Percentiles rank a stretch among this genome's conserved stretches.
These are phyloP conservation scores for Brachionus calyciflorus DNA, from an alignment of 1,140 invertebrate species.

Conservation along the genomic window DNA sequence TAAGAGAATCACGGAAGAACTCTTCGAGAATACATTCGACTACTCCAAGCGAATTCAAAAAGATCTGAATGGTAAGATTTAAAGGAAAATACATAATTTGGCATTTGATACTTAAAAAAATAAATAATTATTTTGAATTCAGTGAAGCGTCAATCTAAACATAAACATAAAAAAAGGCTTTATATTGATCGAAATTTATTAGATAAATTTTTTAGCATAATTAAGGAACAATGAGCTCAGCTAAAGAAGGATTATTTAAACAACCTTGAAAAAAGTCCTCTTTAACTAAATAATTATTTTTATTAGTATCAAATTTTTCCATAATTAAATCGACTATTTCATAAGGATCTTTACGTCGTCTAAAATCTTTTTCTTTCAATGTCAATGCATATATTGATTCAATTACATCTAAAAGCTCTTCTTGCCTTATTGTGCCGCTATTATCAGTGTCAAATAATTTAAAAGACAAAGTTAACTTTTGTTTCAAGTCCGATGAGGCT, in stretches of 20 bases:
- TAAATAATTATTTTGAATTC: too few species aligned
- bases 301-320: slow-evolving; percentile 7
- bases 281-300: background rate
- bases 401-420: slow-evolving; percentile 26
- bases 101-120: too few species aligned
- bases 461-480: slow-evolving; percentile 33
- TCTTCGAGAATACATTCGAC: too few species aligned
- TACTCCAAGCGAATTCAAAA: too few species aligned
- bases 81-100: too few species aligned
- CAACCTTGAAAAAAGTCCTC: slow-evolving; percentile 44
- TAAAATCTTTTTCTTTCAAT: slow-evolving; percentile 19
- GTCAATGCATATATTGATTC: slow-evolving; percentile 20
- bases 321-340: slow-evolving; percentile 10
- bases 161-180: too few species aligned
- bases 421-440: background rate
- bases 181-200: too few species aligned
- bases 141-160: too few species aligned
- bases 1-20: too few species aligned
- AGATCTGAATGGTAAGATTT: too few species aligned
- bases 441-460: slow-evolving; percentile 34
- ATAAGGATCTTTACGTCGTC: background rate
- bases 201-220: too few species aligned
- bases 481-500: background rate
- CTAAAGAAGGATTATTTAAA: background rate
- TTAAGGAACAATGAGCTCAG: background rate